Conservation (phyloP, 2,113 vertebrate species). For the Sporophila hypoxantha region DNA sequence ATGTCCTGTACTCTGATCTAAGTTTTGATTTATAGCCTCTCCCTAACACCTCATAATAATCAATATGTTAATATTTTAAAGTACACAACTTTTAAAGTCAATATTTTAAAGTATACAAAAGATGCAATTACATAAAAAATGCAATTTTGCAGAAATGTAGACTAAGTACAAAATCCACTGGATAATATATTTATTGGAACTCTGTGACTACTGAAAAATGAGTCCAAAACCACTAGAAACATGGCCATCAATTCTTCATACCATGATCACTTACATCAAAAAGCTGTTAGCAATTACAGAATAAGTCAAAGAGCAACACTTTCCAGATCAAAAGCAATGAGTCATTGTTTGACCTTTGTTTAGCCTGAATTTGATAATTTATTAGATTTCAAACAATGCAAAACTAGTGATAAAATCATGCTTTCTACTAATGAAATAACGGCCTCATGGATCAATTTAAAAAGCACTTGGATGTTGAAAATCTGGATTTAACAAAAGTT, state of each 20-base stretch:
- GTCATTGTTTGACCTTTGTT: conserved; percentile 41
- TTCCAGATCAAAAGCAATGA: conserved; percentile 7
- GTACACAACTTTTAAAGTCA: not conserved
- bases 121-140: not conserved
- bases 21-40: not conserved
- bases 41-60: not conserved
- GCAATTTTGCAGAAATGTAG: not conserved
- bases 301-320: conserved; percentile 22
- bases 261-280: not conserved
- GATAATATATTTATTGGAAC: not conserved
- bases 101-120: not conserved
- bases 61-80: not conserved
- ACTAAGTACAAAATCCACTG: not conserved
- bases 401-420: not conserved
- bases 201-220: not conserved
- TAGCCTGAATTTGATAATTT: conserved; percentile 7
- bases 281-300: conserved; percentile 10
- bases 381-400: not conserved
- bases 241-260: conserved; percentile 14
- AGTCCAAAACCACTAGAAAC: not conserved
- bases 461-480: not conserved
- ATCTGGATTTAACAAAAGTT: not conserved
- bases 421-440: not conserved
- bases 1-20: not conserved
- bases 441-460: not conserved